phyloP scores from a whole-genome alignment of 2,888 invertebrate genomes.

The Operophtera brumata region DNA sequence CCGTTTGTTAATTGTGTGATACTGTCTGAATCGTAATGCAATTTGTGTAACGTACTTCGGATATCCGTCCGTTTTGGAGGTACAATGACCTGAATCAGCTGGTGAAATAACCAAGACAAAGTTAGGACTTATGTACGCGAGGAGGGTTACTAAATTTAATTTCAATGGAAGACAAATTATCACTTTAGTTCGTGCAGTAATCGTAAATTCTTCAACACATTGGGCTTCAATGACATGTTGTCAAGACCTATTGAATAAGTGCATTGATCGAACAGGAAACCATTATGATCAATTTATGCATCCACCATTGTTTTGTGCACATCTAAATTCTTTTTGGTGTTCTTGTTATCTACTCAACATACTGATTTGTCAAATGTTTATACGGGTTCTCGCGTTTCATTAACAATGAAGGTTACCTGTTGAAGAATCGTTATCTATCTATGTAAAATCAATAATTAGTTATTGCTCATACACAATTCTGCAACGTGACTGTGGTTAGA shows the following conservation, averaged over 20 bases:
- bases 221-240: conserved; percentile 29
- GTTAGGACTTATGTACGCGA: conserved; percentile 14
- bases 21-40: conserved; percentile 61
- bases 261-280: conserved; percentile 36
- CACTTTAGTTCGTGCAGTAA: conserved; percentile 15
- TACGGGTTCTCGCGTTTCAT: conserved; percentile 1
- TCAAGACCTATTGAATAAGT: conserved; percentile 32
- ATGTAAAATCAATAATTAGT: conserved; percentile 2
- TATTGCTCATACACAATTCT: conserved; percentile 1
- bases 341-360: conserved; percentile 8
- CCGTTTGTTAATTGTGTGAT: conserved; percentile 45
- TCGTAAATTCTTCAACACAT: conserved; percentile 33
- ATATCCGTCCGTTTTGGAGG: conserved; percentile 52
- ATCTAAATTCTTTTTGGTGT: conserved; percentile 23
- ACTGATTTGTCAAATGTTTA: conserved; percentile 10
- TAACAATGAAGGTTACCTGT: conserved; percentile 4
- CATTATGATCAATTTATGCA: conserved; percentile 29
- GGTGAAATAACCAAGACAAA: conserved; percentile 8
- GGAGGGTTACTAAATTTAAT: conserved; percentile 21
- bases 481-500: conserved; percentile 11
- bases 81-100: conserved; percentile 35
- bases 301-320: conserved; percentile 32
- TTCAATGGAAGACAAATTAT: conserved; percentile 19
- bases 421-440: neutral
- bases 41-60: conserved; percentile 65